Evolutionary conservation across 2,797 vertebrate genomes (phyloP).

Genomic region (Tauraco hartlaubi): DNA sequence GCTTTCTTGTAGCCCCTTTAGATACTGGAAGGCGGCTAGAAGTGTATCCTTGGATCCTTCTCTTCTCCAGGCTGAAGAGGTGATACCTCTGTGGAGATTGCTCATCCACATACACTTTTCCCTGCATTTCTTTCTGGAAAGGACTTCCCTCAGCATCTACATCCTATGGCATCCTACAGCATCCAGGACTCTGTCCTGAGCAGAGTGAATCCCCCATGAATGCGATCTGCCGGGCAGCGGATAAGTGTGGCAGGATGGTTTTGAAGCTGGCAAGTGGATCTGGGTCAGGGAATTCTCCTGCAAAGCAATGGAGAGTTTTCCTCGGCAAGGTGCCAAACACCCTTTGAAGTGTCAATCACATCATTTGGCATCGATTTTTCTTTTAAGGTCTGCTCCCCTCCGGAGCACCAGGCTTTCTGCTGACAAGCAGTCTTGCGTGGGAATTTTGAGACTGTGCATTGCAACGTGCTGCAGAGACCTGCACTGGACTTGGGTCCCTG

Average conservation of each 20-base stretch:
- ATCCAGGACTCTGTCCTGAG: neutral
- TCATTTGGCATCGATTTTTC: slow-evolving; percentile 12
- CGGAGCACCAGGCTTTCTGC: neutral
- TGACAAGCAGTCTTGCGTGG: neutral
- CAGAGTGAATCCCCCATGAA: no score
- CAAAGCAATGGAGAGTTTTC: neutral
- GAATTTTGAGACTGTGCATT: neutral
- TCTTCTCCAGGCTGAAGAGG: no score
- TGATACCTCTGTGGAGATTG: neutral
- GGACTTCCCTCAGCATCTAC: neutral
- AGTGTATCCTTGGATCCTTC: no score
- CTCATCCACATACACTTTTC: rapidly evolving
- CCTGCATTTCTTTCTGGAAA: neutral
- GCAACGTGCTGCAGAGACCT: neutral
- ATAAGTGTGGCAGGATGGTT: neutral
- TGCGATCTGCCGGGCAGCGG: neutral
- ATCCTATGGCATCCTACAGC: neutral
- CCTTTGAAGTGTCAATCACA: slow-evolving; percentile 28
- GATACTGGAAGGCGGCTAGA: no score
- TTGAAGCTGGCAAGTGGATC: neutral
- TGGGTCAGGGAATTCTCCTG: neutral
- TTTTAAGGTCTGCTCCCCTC: neutral
- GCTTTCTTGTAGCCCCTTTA: no score
- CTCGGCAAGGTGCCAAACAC: neutral
- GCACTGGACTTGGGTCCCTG: neutral